Percentiles rank a stretch among this genome's conserved stretches.
phyloP scores from a whole-genome alignment of 2,113 vertebrate species.

The Cyrtonyx montezumae region DNA sequence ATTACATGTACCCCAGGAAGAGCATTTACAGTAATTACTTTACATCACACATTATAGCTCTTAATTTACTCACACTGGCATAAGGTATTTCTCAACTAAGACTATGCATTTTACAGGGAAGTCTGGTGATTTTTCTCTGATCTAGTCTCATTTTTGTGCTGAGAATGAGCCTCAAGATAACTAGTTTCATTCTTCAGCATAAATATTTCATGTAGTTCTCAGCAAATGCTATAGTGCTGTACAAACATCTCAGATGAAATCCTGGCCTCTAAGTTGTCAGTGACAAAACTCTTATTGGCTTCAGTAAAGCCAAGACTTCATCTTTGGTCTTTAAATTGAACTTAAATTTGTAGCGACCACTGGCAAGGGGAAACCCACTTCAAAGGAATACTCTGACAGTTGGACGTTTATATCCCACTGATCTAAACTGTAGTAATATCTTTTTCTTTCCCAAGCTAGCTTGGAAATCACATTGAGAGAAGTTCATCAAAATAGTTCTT shows the following conservation, averaged over 20 bases:
- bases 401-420: conserved; percentile 61
- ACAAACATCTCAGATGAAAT: conserved; percentile 47
- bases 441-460: conserved; percentile 37
- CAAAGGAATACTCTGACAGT: conserved; percentile 63
- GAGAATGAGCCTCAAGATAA: conserved; percentile 22
- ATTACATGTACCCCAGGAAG: background rate
- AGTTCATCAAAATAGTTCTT: conserved; percentile 65
- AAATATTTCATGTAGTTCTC: conserved; percentile 53
- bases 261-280: conserved; percentile 25
- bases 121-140: background rate
- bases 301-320: conserved; percentile 50
- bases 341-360: conserved; percentile 33
- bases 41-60: background rate
- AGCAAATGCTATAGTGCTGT: conserved; percentile 42
- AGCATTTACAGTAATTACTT: background rate
- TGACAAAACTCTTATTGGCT: conserved; percentile 46
- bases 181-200: background rate
- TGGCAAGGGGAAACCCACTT: conserved; percentile 49
- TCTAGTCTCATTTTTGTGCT: background rate
- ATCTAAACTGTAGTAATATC: conserved; percentile 21
- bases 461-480: conserved; percentile 63
- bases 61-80: background rate
- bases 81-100: background rate
- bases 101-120: background rate
- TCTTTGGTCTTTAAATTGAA: conserved; percentile 58